phyloP scores from a whole-genome alignment of 2,797 vertebrate genomes.

The Mycteria americana region DNA sequence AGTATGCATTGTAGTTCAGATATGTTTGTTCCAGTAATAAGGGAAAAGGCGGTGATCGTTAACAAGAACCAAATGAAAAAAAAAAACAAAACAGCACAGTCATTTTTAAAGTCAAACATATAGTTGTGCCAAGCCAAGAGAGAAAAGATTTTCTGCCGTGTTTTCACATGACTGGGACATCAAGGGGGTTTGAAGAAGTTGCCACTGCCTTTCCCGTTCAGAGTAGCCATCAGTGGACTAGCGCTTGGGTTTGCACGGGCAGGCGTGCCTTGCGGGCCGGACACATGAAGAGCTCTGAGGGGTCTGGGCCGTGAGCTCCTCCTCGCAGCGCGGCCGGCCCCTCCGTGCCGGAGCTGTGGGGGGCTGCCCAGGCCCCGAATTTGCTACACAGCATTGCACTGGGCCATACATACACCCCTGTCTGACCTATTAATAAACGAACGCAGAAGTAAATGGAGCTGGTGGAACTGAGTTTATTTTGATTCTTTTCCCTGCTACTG shows the following conservation, averaged over 20 bases:
- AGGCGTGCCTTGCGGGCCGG: not conserved
- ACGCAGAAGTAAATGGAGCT: not conserved
- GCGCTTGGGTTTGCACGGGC: fast-evolving
- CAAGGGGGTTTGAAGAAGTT: not conserved
- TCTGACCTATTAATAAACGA: not conserved
- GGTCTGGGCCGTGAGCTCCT: not conserved
- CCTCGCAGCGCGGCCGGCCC: not conserved
- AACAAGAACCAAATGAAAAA: slow-evolving; percentile 17
- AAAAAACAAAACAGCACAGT: not conserved
- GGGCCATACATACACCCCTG: fast-evolving
- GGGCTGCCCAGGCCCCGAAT: not conserved
- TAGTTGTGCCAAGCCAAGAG: not conserved
- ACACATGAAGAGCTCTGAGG: fast-evolving
- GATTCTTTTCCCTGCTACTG: not conserved
- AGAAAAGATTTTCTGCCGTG: not conserved
- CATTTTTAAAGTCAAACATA: slow-evolving; percentile 1
- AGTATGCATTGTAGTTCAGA: not conserved
- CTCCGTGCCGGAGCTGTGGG: fast-evolving
- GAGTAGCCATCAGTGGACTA: not conserved
- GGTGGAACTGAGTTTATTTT: not conserved
- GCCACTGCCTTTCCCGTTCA: not conserved
- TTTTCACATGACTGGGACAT: not conserved
- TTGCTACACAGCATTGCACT: fast-evolving
- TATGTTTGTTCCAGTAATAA: slow-evolving; percentile 18
- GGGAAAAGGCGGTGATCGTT: not conserved